Evolutionary conservation across 2,888 invertebrate genomes (phyloP).

Genomic region (Lasius fuliginosus): DNA sequence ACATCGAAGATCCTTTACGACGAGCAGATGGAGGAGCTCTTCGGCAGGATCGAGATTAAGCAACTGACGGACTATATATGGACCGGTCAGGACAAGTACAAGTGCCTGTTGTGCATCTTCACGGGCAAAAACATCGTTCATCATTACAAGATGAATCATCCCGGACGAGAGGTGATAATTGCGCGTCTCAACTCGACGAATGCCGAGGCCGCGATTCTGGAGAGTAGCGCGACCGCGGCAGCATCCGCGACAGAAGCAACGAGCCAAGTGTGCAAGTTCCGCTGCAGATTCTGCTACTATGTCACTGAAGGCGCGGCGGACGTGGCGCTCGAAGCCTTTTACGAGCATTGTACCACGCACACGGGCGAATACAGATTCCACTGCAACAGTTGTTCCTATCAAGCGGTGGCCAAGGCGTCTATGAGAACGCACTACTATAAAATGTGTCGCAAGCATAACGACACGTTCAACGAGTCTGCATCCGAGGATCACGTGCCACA

Average conservation of each 20-base stretch:
- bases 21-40: not conserved
- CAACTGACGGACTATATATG: conserved; percentile 78
- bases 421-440: conserved; percentile 84
- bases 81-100: conserved; percentile 83
- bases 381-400: conserved; percentile 89
- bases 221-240: conserved; percentile 86
- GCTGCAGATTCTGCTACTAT: conserved; percentile 83
- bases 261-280: conserved; percentile 68
- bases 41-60: conserved; percentile 61
- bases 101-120: conserved; percentile 89
- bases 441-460: conserved; percentile 76
- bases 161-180: conserved; percentile 89
- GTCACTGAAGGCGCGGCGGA: conserved; percentile 70
- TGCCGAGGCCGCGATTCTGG: conserved; percentile 88
- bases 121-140: conserved; percentile 89
- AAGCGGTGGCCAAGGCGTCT: conserved; percentile 82
- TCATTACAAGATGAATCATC: conserved; percentile 90
- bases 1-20: conserved; percentile 1
- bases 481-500: conserved; percentile 77
- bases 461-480: conserved; percentile 75
- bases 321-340: conserved; percentile 87
- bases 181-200: conserved; percentile 88
- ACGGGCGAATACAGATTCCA: conserved; percentile 92
- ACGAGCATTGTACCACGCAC: conserved; percentile 92
- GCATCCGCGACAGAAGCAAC: conserved; percentile 45